A percentile compares a stretch with the other conserved stretches of the same genome.
Evolutionary conservation across 2,113 vertebrate species (phyloP).

Genomic region (Centropus unirufus): DNA sequence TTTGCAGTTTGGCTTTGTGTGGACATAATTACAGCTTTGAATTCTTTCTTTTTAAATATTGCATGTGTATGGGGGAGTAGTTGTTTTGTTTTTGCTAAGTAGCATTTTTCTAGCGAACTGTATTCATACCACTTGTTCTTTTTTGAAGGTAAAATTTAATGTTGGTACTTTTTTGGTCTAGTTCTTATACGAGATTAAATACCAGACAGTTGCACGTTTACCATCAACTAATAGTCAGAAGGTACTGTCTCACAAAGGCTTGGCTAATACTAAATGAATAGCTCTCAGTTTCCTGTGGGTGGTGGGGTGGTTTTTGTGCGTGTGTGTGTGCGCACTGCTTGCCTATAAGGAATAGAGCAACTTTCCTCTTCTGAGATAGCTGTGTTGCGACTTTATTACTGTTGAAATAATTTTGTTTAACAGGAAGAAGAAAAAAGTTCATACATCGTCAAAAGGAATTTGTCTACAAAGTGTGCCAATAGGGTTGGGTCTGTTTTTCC

Average conservation of each 20-base stretch:
- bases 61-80: conserved; percentile 8
- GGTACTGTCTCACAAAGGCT: conserved; percentile 9
- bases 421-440: background rate
- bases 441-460: conserved; percentile 35
- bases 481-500: conserved; percentile 38
- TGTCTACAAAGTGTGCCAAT: background rate
- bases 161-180: background rate
- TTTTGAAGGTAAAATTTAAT: conserved; percentile 24
- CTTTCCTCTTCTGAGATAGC: background rate
- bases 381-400: background rate
- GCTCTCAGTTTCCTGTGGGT: conserved; percentile 41
- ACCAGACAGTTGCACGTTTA: conserved; percentile 18
- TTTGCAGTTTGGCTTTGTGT: conserved; percentile 4
- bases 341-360: conserved; percentile 19
- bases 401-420: conserved; percentile 37
- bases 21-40: conserved; percentile 36
- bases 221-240: conserved; percentile 46
- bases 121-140: conserved; percentile 2
- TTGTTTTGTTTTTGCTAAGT: conserved; percentile 61
- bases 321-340: background rate
- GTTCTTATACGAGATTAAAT: conserved; percentile 11
- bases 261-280: conserved; percentile 52
- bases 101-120: conserved; percentile 40
- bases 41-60: conserved; percentile 35
- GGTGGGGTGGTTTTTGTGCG: background rate